phyloP scores from a whole-genome alignment of 2,797 vertebrate genomes.

The Schizopygopsis pylzovi region DNA sequence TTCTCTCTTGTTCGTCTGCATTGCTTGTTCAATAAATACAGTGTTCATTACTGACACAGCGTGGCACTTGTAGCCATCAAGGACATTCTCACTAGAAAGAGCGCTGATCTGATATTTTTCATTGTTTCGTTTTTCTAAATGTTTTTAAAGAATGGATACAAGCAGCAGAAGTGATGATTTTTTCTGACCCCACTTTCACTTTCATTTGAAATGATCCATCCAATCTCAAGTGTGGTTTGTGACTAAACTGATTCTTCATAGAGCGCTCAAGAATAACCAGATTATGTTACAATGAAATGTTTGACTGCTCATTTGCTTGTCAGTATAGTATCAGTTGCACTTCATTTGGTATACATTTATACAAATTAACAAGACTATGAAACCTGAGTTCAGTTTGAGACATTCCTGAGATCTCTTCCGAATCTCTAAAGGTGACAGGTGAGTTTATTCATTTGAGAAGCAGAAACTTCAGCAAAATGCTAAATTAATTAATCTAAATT shows the following conservation, averaged over 20 bases:
- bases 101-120: background rate
- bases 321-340: background rate
- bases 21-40: conserved; percentile 17
- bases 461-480: no score
- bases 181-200: background rate
- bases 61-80: background rate
- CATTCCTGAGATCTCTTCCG: background rate
- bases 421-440: background rate
- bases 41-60: background rate
- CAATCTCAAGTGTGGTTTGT: background rate
- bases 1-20: background rate
- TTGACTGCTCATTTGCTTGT: background rate
- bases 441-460: background rate
- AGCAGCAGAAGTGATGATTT: background rate
- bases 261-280: background rate
- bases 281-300: background rate
- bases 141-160: background rate
- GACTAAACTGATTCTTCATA: background rate
- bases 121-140: background rate
- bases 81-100: conserved; percentile 18
- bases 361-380: background rate
- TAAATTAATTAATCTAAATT: no score
- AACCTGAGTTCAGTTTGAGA: background rate
- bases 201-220: background rate
- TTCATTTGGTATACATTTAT: background rate